phyloP scores from a whole-genome alignment of 2,888 invertebrate species.

The Synergus laeviventris region DNA sequence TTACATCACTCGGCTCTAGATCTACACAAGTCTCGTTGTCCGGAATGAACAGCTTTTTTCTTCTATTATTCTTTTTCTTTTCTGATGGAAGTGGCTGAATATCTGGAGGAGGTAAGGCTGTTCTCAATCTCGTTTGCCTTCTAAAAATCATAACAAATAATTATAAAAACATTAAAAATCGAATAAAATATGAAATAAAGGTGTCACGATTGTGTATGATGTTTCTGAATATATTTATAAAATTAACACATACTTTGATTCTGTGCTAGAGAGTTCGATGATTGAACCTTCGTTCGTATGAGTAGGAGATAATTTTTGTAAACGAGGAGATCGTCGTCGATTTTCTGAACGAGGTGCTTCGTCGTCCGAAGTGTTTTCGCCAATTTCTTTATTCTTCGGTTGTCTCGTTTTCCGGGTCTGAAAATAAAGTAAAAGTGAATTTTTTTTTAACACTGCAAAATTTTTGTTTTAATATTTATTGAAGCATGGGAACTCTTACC shows the following conservation, averaged over 20 bases:
- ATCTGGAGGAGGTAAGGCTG: constrained; percentile 39
- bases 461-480: background rate
- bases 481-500: background rate
- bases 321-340: constrained; percentile 42
- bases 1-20: constrained; percentile 60
- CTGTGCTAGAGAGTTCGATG: constrained; percentile 66
- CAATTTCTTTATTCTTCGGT: constrained; percentile 43
- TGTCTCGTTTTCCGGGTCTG: constrained; percentile 21
- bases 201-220: background rate
- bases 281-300: constrained; percentile 50
- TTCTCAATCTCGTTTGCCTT: constrained; percentile 27
- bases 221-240: background rate
- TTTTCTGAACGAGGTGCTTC: constrained; percentile 50
- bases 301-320: constrained; percentile 42
- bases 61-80: constrained; percentile 56
- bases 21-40: constrained; percentile 63
- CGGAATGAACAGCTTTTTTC: constrained; percentile 61
- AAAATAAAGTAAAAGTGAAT: background rate
- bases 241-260: constrained; percentile 60
- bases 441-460: background rate
- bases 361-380: constrained; percentile 58
- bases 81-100: constrained; percentile 45
- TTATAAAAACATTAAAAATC: background rate
- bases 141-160: constrained; percentile 23
- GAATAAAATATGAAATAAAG: constrained; percentile 6